A percentile compares a stretch with the other conserved stretches of the same genome.
Conservation (phyloP, 1,140 invertebrate genomes). For the Littorina saxatilis region DNA sequence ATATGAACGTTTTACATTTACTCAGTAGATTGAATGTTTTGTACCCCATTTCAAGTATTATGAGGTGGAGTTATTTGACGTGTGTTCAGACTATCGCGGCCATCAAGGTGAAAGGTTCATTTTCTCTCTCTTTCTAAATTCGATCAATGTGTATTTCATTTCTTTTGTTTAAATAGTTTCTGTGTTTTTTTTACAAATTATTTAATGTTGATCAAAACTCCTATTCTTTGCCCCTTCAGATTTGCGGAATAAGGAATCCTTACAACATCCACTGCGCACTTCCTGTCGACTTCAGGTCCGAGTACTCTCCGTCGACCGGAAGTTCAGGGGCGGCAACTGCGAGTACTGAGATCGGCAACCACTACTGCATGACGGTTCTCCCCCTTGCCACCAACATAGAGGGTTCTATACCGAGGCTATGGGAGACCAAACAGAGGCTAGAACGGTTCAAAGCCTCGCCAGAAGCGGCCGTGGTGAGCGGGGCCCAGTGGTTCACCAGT, state of each 20-base stretch:
- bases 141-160: too few species aligned
- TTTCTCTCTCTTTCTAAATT: too few species aligned
- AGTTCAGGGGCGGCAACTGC: neutral
- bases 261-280: conserved; percentile 77
- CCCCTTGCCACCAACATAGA: conserved; percentile 78
- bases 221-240: too few species aligned
- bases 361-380: conserved; percentile 76
- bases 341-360: conserved; percentile 70
- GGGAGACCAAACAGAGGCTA: conserved; percentile 78
- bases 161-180: too few species aligned
- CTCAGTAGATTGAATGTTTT: too few species aligned
- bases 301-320: neutral
- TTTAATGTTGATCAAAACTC: too few species aligned
- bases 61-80: too few species aligned
- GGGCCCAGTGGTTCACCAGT: conserved; percentile 67
- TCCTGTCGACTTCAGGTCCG: conserved; percentile 76
- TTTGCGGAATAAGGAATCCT: conserved; percentile 72
- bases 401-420: conserved; percentile 80
- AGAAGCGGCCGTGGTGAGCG: conserved; percentile 78
- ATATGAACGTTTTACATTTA: too few species aligned
- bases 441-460: conserved; percentile 78
- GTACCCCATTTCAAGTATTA: too few species aligned
- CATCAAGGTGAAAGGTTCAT: too few species aligned
- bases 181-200: too few species aligned
- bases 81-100: too few species aligned